Percentiles rank a stretch among this genome's conserved stretches.
These are phyloP conservation scores for Elaeidobius kamerunicus DNA, from an alignment of 2,888 invertebrate species.

Conservation along the genomic window DNA sequence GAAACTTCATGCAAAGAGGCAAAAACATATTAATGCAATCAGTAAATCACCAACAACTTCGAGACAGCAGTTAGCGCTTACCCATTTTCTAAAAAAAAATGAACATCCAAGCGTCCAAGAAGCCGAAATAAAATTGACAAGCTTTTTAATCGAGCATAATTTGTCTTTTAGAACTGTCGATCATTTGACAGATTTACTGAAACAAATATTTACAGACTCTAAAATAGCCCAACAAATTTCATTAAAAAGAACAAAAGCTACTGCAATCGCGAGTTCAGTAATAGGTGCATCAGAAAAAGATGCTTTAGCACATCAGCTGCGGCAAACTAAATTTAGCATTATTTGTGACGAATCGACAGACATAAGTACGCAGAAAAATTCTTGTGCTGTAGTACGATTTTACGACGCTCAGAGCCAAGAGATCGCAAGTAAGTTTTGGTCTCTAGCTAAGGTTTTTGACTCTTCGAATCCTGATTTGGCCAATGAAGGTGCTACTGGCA, in stretches of 20 bases:
- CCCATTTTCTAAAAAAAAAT: too few species aligned
- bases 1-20: not conserved
- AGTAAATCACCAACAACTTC: too few species aligned
- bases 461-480: not conserved
- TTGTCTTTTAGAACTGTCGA: conserved; percentile 31
- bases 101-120: too few species aligned
- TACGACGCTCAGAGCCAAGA: conserved; percentile 27
- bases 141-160: conserved; percentile 38
- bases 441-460: not conserved
- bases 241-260: conserved; percentile 35
- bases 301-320: conserved; percentile 25
- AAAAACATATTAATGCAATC: not conserved
- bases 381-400: conserved; percentile 36
- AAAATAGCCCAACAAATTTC: conserved; percentile 34
- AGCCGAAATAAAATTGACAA: conserved; percentile 35
- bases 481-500: too few species aligned
- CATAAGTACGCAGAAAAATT: conserved; percentile 33
- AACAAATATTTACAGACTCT: conserved; percentile 36
- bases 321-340: conserved; percentile 33
- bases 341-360: conserved; percentile 39
- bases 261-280: conserved; percentile 29
- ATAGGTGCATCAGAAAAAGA: not conserved
- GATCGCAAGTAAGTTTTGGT: not conserved
- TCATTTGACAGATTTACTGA: conserved; percentile 29
- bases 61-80: too few species aligned